Percentiles rank a stretch among this genome's conserved stretches.
Conservation (phyloP, 2,888 invertebrate species). For the Idaea dimidiata region DNA sequence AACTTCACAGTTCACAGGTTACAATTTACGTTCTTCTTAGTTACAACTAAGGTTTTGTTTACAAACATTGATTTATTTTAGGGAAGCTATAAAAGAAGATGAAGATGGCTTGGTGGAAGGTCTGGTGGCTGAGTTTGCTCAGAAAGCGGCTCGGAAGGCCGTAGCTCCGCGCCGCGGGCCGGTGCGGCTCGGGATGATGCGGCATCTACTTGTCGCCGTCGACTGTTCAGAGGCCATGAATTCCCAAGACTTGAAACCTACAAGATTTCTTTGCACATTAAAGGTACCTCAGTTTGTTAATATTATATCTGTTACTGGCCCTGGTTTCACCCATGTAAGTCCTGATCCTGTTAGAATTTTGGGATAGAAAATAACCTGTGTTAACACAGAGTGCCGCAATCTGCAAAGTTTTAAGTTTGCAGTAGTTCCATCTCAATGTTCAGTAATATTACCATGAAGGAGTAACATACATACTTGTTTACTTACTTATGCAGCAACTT, state of each 20-base stretch:
- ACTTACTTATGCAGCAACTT: too few species aligned
- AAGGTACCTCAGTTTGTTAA: conserved; percentile 81
- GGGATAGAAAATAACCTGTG: too few species aligned
- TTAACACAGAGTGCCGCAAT: too few species aligned
- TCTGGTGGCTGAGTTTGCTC: conserved; percentile 94
- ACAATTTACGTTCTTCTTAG: background rate
- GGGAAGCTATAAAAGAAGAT: conserved; percentile 98
- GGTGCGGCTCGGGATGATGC: conserved; percentile 98
- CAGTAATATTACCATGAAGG: too few species aligned
- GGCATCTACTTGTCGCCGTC: conserved; percentile 94
- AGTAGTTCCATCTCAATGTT: too few species aligned
- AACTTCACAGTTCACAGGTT: background rate
- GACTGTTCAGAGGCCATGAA: conserved; percentile 98
- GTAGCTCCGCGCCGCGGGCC: conserved; percentile 86
- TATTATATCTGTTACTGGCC: background rate
- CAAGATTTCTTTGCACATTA: conserved; percentile 90
- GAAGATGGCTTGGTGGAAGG: conserved; percentile 95
- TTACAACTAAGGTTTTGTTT: background rate
- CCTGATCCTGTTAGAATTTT: too few species aligned
- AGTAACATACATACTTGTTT: too few species aligned
- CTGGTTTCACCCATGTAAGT: too few species aligned
- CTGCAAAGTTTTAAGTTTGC: too few species aligned
- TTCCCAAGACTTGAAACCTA: conserved; percentile 97
- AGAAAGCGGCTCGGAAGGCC: conserved; percentile 91
- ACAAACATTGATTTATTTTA: conserved; percentile 37